Conservation (phyloP, 2,797 vertebrate species). For the Loriculus beryllinus region DNA sequence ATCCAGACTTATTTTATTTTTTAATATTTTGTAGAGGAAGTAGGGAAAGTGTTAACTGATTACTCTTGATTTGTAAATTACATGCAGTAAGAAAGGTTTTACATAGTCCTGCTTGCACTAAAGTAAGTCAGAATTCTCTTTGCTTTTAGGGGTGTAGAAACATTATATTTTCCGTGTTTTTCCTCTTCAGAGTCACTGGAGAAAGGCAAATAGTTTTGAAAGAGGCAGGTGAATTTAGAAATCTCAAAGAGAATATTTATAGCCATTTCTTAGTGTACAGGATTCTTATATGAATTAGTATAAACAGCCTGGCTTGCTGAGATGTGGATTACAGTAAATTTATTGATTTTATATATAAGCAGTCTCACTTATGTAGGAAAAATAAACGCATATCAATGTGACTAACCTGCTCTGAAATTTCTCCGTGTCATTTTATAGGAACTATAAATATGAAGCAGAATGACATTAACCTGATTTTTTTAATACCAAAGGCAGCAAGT, state of each 20-base stretch:
- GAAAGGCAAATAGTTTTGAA: not conserved
- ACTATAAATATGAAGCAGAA: slow-evolving; percentile 11
- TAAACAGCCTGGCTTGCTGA: not conserved
- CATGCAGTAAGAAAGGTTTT: not conserved
- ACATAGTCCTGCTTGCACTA: not conserved
- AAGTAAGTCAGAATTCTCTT: not conserved
- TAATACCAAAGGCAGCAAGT: not conserved
- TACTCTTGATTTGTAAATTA: not conserved
- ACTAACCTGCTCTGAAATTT: slow-evolving; percentile 10
- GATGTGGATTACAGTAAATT: not conserved
- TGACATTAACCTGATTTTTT: slow-evolving; percentile 24
- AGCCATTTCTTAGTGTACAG: not conserved
- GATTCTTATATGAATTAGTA: not conserved
- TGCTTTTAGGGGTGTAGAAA: not conserved
- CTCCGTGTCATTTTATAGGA: slow-evolving; percentile 17
- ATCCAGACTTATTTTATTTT: not conserved
- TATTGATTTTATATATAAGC: not conserved
- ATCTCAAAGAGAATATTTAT: slow-evolving; percentile 17
- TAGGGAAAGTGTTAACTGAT: not conserved
- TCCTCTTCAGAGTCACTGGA: not conserved
- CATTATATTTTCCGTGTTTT: not conserved
- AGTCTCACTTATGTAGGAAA: not conserved
- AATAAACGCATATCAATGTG: not conserved
- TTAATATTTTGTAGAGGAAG: not conserved
- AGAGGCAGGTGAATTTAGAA: not conserved